A percentile compares a stretch with the other conserved stretches of the same genome.
Conservation (phyloP, 2,888 invertebrate genomes). For the Digitonthophagus gazella region DNA sequence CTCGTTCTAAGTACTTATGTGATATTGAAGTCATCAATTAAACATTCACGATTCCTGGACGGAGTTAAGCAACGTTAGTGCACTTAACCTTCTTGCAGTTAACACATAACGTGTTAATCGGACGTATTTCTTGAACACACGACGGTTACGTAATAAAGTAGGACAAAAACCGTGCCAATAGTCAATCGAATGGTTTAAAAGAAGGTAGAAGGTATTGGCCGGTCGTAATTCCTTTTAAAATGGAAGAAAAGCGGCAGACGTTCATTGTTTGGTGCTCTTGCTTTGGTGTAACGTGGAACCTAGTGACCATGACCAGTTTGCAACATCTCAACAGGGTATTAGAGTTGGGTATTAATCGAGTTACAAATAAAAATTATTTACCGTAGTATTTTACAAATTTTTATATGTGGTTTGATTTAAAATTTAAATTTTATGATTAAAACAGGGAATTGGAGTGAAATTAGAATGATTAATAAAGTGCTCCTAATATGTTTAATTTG, state of each 20-base stretch:
- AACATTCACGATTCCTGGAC: neutral
- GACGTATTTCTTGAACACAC: too few relatives aligned
- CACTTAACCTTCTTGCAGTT: neutral
- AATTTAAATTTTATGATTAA: neutral
- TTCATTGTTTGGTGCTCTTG: neutral
- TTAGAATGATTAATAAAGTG: neutral
- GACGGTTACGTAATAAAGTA: too few relatives aligned
- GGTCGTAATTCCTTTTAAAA: neutral
- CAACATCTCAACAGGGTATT: constrained; percentile 3
- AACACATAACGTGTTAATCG: neutral
- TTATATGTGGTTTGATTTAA: neutral
- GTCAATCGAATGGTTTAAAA: too few relatives aligned
- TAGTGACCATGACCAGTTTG: constrained; percentile 16
- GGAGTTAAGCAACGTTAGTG: neutral
- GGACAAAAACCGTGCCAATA: too few relatives aligned
- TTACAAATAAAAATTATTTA: neutral
- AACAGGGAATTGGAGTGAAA: neutral
- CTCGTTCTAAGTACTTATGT: neutral
- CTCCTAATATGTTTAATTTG: neutral
- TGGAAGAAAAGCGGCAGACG: neutral
- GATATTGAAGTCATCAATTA: neutral
- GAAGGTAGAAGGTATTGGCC: neutral
- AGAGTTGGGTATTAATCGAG: constrained; percentile 1
- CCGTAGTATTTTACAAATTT: neutral
- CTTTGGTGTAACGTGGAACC: constrained; percentile 1